Evolutionary conservation across 2,797 vertebrate species (phyloP), one percentile per base, ranked within the genome.

Genomic region (Melanotaenia maccullochi): DNA sequence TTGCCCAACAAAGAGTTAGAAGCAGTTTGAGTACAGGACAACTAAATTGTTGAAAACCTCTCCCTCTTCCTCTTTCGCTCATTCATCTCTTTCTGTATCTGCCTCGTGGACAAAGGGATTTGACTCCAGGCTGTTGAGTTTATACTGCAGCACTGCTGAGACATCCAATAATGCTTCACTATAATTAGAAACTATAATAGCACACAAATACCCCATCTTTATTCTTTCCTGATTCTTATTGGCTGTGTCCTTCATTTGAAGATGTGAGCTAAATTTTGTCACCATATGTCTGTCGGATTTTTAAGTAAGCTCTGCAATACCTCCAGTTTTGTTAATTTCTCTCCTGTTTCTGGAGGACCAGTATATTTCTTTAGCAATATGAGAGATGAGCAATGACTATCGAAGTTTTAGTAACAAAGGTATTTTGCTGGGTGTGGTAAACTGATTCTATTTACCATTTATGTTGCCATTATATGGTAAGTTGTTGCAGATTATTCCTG

Each of bases 161-260:
- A 86, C 72, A 81, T 85, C 87, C 85, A 90, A 85, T 90, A 90
- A 90, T 85, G 73, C 65, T 71, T 65, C 22, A 64, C 88, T 90
- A 90, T 89, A 89, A 90, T 93, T 94, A 93, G 86, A 87, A 72
- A 65, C 82, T 71, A 47, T 78, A 76, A 80, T 79, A 76, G 65
- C 24, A n/a, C 57, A 44, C 75, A 74, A 75, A 78, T 80, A 75
- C 73, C 71, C 71, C 57, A 42, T 76, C 69, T 83, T 78, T 74
- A 83, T 83, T 82, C 61, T 70, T 70, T 70, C 73, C 81, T 65
- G 52, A 30, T 47, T 82, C 65, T 44, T 77, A 59, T 78, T 81
- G 71, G 40, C 73, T 73, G 65, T 54, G 40, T 75, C 47, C 65
- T 68, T 70, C 64, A 40, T 81, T 78, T 83, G 42, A 85, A 78